These are phyloP conservation scores for Epicampocera succincta DNA, from an alignment of 2,888 invertebrate species.

Conservation along the genomic window DNA sequence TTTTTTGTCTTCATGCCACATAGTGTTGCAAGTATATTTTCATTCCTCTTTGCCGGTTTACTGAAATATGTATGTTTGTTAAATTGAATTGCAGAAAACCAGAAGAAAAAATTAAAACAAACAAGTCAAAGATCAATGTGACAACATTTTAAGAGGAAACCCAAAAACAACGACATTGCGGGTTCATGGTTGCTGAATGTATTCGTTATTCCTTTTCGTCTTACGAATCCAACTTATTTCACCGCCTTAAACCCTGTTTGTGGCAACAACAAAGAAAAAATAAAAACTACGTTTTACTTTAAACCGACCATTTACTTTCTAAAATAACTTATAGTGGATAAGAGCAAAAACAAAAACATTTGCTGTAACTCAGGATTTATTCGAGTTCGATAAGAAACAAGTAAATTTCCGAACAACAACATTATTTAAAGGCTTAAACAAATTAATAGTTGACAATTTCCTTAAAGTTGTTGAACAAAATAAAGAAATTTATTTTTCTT, in stretches of 20 bases:
- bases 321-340: constrained; percentile 36
- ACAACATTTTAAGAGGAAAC: constrained; percentile 57
- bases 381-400: constrained; percentile 45
- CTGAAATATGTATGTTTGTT: constrained; percentile 39
- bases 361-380: constrained; percentile 28
- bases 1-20: constrained; percentile 21
- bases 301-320: constrained; percentile 44
- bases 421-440: constrained; percentile 18
- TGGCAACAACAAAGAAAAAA: not conserved
- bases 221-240: not conserved
- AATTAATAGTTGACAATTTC: constrained; percentile 20
- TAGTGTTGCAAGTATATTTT: not conserved
- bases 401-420: constrained; percentile 22
- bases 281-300: not conserved
- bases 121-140: constrained; percentile 69
- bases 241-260: constrained; percentile 2
- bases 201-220: constrained; percentile 2
- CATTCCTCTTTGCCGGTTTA: constrained; percentile 13
- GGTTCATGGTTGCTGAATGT: constrained; percentile 47
- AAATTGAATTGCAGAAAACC: constrained; percentile 15
- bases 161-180: constrained; percentile 55
- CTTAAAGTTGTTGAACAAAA: constrained; percentile 2
- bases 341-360: not conserved
- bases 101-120: constrained; percentile 12
- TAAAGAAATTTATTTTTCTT: constrained; percentile 12